These are phyloP conservation scores for Syritta pipiens DNA, from an alignment of 2,888 invertebrate genomes.

Conservation along the genomic window DNA sequence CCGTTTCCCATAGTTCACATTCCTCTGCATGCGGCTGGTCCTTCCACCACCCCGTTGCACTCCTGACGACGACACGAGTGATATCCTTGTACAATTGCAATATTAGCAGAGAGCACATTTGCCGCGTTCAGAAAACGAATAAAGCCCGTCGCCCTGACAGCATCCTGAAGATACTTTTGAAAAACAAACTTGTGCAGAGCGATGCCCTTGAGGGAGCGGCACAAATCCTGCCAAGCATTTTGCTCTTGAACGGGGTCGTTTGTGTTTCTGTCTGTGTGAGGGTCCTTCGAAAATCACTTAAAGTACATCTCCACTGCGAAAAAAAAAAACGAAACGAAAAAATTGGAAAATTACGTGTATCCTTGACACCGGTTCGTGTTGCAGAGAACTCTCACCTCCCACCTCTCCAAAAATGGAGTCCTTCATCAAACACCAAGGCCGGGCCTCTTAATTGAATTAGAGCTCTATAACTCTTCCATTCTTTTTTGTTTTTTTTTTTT, in stretches of 20 bases:
- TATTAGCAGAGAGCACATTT: not conserved
- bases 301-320: not conserved
- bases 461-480: not conserved
- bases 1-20: conserved; percentile 2
- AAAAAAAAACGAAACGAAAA: not conserved
- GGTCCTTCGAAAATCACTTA: conserved; percentile 41
- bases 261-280: conserved; percentile 24
- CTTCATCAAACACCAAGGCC: conserved; percentile 3
- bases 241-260: conserved; percentile 23
- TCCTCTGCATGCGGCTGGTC: not conserved
- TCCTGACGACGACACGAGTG: not conserved
- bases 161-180: conserved; percentile 11
- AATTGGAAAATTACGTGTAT: not conserved
- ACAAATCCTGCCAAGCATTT: conserved; percentile 13
- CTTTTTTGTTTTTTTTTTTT: no score
- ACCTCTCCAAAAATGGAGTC: conserved; percentile 1
- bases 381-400: not conserved
- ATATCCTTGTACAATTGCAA: conserved; percentile 12
- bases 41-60: not conserved
- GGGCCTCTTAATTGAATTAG: conserved; percentile 18
- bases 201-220: conserved; percentile 11
- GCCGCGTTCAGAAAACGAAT: not conserved
- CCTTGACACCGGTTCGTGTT: conserved; percentile 25
- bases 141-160: not conserved
- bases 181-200: not conserved